Evolutionary conservation across 1,140 invertebrate species (phyloP), one percentile per base, ranked within the genome.

Genomic region (Achatina immaculata): DNA sequence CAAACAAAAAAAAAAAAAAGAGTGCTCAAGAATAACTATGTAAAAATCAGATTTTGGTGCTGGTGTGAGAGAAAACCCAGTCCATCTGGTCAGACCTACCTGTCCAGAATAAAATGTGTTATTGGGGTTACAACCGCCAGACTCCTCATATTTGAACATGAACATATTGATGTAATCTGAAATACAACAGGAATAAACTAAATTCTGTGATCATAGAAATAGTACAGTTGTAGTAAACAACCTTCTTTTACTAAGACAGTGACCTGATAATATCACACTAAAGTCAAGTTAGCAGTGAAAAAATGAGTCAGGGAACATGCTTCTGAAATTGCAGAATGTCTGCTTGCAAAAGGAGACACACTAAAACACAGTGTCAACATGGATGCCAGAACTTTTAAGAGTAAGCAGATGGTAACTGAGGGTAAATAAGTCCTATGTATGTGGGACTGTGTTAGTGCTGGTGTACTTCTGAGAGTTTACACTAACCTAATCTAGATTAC

Each of bases 141-240:
- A 40, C 3, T 45, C 19, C 9, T 19, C 79, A 65, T 89, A 90
- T 45, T 84, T 88, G 38, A 89, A 74, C 80, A 90, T 80, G 75
- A 90, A 89, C 89, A 90, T 91, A 83, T 90, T 90, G 85, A 91
- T 91, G 76, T 90, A 89, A 78, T 89, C 90, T 91, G 83, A 11
- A 84, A 62, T 80, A 38, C 62, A 69, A 78, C 48, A 62, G 14
- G 19, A 51, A 69, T 43, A 62, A 74, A 65, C 11, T 51, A 11
- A 51, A 24, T 24, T 51, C 11, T 51, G 24, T 51, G 11, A 24
- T 51, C 24, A 51, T 11, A 11, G 11, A 51, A 51, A 51, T 51
- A 14, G 24, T 51, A 51, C 48, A 51, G 11, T 51, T 14, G 24
- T 51, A 14, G 11, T 11, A 14, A 51, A 51, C 11, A 11, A 51